phyloP scores from a whole-genome alignment of 2,797 vertebrate genomes.

The Poeciliopsis presidionis region DNA sequence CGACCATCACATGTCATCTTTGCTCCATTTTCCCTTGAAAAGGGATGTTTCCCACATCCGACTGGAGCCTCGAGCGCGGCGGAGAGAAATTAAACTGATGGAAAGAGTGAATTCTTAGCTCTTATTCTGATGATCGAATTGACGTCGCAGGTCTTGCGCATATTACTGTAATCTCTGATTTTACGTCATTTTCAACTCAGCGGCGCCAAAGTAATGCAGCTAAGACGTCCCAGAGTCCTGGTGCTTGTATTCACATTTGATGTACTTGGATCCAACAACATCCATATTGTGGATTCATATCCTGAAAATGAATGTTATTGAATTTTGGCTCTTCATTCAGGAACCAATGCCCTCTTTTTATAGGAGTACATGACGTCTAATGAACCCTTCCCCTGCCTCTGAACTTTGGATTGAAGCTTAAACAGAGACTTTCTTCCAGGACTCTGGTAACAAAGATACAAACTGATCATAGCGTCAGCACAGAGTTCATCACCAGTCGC shows the following conservation, averaged over 20 bases:
- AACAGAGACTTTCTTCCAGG: not conserved
- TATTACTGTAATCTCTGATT: not conserved
- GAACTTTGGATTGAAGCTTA: no score
- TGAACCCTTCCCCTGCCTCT: no score
- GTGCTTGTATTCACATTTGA: not conserved
- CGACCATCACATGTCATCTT: conserved; percentile 3
- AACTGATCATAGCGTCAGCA: not conserved
- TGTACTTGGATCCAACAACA: not conserved
- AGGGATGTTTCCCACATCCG: not conserved
- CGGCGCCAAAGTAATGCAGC: not conserved
- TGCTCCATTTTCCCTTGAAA: not conserved
- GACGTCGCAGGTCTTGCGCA: not conserved
- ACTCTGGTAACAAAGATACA: not conserved
- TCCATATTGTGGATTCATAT: not conserved
- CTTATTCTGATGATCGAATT: not conserved
- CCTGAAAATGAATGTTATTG: not conserved
- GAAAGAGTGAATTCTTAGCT: not conserved
- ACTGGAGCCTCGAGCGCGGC: not conserved
- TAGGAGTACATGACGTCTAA: no score
- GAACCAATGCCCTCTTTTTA: not conserved
- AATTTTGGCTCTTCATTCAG: not conserved
- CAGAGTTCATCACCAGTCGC: not conserved
- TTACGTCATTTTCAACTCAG: not conserved
- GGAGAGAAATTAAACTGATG: not conserved
- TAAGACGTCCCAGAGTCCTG: not conserved